phyloP scores from a whole-genome alignment of 2,113 vertebrate genomes.

The Psittacara wagleri region DNA sequence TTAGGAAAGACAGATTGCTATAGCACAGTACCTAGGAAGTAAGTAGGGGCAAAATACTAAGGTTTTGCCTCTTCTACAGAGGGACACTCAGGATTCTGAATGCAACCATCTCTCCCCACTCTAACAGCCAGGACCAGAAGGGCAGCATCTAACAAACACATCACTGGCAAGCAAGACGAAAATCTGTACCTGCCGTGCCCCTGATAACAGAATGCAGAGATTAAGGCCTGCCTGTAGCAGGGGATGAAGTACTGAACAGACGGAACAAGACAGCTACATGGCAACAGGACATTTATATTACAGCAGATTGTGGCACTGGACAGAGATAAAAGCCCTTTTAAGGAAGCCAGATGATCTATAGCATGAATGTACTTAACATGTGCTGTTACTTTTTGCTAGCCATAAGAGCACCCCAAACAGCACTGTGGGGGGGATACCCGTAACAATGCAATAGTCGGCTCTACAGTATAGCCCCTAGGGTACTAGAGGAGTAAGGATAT shows the following conservation, averaged over 20 bases:
- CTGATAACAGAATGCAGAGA: background rate
- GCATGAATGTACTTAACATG: background rate
- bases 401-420: background rate
- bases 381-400: background rate
- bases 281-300: background rate
- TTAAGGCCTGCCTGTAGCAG: background rate
- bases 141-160: background rate
- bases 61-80: background rate
- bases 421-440: accelerated
- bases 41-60: background rate
- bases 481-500: accelerated
- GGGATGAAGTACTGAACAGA: background rate
- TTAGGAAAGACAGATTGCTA: background rate
- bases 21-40: background rate
- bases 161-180: accelerated
- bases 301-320: accelerated
- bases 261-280: background rate
- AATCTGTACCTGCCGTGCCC: background rate
- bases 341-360: accelerated
- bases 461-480: accelerated
- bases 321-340: background rate
- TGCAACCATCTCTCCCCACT: background rate
- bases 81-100: background rate
- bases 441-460: accelerated
- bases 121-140: background rate